These are phyloP conservation scores for Hyles vespertilio DNA, from an alignment of 1,140 invertebrate species.

Conservation along the genomic window DNA sequence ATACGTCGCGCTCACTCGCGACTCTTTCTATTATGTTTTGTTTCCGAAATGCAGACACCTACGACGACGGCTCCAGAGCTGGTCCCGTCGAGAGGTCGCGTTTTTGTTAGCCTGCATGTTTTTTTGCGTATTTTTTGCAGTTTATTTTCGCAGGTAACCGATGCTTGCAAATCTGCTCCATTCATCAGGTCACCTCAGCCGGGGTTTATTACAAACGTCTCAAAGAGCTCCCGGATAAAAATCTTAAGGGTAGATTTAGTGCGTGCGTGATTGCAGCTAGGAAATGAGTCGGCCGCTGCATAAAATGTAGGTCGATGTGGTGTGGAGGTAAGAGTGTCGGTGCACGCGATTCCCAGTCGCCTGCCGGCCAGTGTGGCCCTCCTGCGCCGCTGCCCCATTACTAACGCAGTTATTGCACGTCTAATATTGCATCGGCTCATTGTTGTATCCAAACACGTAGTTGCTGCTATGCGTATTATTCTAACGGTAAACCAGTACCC, in stretches of 20 bases:
- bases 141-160: slow-evolving; percentile 68
- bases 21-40: slow-evolving; percentile 73
- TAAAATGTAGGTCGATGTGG: slow-evolving; percentile 73
- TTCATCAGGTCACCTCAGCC: slow-evolving; percentile 17
- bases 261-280: slow-evolving; percentile 49
- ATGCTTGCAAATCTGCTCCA: slow-evolving; percentile 20
- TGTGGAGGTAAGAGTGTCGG: slow-evolving; percentile 40
- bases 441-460: slow-evolving; percentile 22
- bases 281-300: slow-evolving; percentile 58
- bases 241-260: slow-evolving; percentile 36
- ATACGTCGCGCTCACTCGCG: slow-evolving; percentile 62
- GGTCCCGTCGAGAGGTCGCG: slow-evolving; percentile 54
- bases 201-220: no score
- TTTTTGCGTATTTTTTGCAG: slow-evolving; percentile 63
- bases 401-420: slow-evolving; percentile 26
- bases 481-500: slow-evolving; percentile 24
- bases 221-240: slow-evolving; percentile 5
- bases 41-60: slow-evolving; percentile 72
- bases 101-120: slow-evolving; percentile 65
- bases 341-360: slow-evolving; percentile 54
- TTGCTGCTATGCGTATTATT: slow-evolving; percentile 8
- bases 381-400: slow-evolving; percentile 26
- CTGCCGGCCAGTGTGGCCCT: slow-evolving; percentile 32
- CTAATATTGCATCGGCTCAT: slow-evolving; percentile 25
- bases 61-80: slow-evolving; percentile 57